phyloP scores from a whole-genome alignment of 2,797 vertebrate species.

The Apodemus agrarius region DNA sequence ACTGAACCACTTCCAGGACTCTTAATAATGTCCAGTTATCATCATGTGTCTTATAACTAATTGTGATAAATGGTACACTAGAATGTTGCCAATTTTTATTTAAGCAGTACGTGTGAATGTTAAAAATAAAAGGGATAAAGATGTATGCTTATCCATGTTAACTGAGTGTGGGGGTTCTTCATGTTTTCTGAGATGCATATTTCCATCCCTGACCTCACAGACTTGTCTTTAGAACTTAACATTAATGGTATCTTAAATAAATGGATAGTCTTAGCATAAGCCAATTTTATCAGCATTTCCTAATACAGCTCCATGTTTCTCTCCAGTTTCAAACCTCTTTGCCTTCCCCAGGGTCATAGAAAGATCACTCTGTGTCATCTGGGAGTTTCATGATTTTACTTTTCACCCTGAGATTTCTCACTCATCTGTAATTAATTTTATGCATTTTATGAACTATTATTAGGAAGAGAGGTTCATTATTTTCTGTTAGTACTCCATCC shows the following conservation, averaged over 20 bases:
- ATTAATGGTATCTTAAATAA: background rate
- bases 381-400: background rate
- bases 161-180: background rate
- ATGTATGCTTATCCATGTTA: background rate
- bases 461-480: background rate
- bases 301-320: background rate
- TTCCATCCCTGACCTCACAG: background rate
- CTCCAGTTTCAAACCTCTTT: background rate
- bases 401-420: background rate
- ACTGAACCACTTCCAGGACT: background rate
- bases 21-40: background rate
- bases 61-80: background rate
- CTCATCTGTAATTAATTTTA: background rate
- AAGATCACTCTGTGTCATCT: background rate
- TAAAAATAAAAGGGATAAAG: background rate
- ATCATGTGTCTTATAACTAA: background rate
- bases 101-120: background rate
- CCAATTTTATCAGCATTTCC: background rate
- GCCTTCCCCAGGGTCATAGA: background rate
- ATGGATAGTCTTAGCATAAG: background rate
- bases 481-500: background rate
- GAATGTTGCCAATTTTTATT: background rate
- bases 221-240: background rate
- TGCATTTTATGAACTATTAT: background rate
- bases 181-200: background rate